A percentile compares a stretch with the other conserved stretches of the same genome.
Evolutionary conservation across 1,140 invertebrate species (phyloP).

Genomic region (Sycophila sp.): DNA sequence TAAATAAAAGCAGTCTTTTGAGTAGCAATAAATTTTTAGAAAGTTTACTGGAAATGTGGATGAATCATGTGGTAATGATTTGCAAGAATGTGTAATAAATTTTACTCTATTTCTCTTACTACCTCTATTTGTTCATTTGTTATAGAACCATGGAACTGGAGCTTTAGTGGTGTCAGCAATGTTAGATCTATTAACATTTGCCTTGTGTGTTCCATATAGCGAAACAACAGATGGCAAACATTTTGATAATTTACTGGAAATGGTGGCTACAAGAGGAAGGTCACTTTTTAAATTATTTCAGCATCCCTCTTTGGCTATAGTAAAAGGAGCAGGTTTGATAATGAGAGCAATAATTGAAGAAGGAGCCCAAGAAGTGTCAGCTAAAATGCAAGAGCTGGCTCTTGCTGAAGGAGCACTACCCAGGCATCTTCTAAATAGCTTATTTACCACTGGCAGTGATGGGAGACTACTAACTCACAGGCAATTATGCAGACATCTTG

Average conservation of each 20-base stretch:
- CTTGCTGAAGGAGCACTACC: conserved; percentile 97
- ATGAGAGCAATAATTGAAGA: conserved; percentile 99
- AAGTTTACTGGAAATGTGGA: conserved; percentile 93
- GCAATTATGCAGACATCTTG: conserved; percentile 94
- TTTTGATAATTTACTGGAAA: conserved; percentile 93
- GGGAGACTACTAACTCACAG: conserved; percentile 83
- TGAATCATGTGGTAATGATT: conserved; percentile 85
- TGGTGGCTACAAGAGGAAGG: conserved; percentile 92
- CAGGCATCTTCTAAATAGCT: conserved; percentile 89
- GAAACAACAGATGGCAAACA: conserved; percentile 98
- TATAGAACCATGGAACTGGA: conserved; percentile 81
- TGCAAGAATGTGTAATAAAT: background rate
- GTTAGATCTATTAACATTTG: conserved; percentile 99
- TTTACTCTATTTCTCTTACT: background rate
- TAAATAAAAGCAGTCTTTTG: conserved; percentile 96
- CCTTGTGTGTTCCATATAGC: conserved; percentile 97
- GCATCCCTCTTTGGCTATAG: conserved; percentile 96
- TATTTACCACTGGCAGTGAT: conserved; percentile 86
- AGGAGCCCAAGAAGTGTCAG: conserved; percentile 88
- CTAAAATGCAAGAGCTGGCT: conserved; percentile 95
- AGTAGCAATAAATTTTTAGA: conserved; percentile 94
- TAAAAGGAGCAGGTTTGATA: conserved; percentile 97
- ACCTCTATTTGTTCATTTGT: conserved; percentile 38
- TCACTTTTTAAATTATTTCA: conserved; percentile 94
- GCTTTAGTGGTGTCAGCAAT: conserved; percentile 89